phyloP scores from a whole-genome alignment of 2,888 invertebrate genomes.

The Lycocerus yunnanus region DNA sequence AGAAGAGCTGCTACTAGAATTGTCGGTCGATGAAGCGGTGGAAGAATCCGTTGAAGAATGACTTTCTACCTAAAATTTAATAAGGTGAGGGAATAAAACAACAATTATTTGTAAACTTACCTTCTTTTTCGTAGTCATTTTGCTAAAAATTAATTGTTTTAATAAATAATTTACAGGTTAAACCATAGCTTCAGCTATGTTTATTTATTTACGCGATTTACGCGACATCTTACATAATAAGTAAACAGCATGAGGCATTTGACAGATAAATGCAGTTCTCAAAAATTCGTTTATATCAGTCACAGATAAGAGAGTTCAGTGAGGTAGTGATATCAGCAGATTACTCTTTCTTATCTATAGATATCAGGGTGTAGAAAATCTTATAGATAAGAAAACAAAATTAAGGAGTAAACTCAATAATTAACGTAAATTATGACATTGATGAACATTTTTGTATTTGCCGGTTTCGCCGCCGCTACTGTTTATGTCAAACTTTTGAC shows the following conservation, averaged over 20 bases:
- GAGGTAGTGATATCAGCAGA: no score
- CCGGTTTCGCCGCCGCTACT: not conserved
- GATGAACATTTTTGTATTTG: not conserved
- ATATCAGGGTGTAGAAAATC: no score
- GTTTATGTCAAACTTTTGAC: not conserved
- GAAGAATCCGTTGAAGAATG: slow-evolving; percentile 65
- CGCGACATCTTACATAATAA: not conserved
- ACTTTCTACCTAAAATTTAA: slow-evolving; percentile 51
- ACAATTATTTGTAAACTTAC: slow-evolving; percentile 21
- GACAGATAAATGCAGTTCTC: not conserved
- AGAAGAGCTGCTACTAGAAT: slow-evolving; percentile 69
- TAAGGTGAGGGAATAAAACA: not conserved
- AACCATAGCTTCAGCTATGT: not conserved
- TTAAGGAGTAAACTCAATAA: no score
- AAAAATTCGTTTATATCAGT: no score
- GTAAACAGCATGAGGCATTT: not conserved
- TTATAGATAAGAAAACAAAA: no score
- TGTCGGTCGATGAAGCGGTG: slow-evolving; percentile 71
- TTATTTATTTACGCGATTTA: not conserved
- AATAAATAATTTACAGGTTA: not conserved
- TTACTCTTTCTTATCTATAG: no score
- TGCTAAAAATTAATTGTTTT: not conserved
- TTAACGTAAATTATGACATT: no score
- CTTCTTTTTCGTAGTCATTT: slow-evolving; percentile 40
- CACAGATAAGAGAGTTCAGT: no score